These are phyloP conservation scores for Lacerta agilis DNA, from an alignment of 2,797 vertebrate species.

Conservation along the genomic window DNA sequence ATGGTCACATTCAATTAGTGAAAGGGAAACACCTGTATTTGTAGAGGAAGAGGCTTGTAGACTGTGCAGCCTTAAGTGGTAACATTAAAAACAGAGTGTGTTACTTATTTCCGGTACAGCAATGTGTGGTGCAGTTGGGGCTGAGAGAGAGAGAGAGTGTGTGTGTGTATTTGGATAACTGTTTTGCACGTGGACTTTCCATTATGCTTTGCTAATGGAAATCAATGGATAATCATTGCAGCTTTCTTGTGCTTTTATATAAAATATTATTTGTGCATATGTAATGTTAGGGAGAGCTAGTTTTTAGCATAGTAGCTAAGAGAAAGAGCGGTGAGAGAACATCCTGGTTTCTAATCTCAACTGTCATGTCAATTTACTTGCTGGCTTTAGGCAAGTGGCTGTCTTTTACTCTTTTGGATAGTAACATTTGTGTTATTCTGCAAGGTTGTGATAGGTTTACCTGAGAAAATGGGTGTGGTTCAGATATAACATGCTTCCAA, in stretches of 20 bases:
- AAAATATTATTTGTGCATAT: slow-evolving; percentile 26
- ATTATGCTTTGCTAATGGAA: slow-evolving; percentile 48
- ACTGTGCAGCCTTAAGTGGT: slow-evolving; percentile 69
- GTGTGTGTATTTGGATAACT: neutral
- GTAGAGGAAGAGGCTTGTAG: slow-evolving; percentile 75
- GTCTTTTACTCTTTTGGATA: neutral
- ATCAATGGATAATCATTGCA: slow-evolving; percentile 54
- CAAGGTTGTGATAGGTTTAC: neutral
- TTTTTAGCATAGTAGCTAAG: neutral
- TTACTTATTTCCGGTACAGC: slow-evolving; percentile 71
- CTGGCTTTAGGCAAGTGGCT: neutral
- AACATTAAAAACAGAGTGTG: slow-evolving; percentile 74
- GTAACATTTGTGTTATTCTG: neutral
- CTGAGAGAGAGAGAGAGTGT: too few relatives aligned
- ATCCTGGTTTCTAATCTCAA: neutral
- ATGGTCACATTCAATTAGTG: slow-evolving; percentile 73
- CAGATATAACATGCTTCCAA: neutral
- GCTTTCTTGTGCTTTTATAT: slow-evolving; percentile 48
- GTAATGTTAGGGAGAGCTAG: slow-evolving; percentile 16
- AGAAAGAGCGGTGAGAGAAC: neutral
- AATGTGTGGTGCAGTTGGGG: slow-evolving; percentile 53
- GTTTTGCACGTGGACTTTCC: slow-evolving; percentile 52
- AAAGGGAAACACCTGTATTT: slow-evolving; percentile 83
- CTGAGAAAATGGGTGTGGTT: neutral
- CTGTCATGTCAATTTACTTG: neutral